Conservation (phyloP, 2,888 invertebrate species). For the Dryadula phaetusa region DNA sequence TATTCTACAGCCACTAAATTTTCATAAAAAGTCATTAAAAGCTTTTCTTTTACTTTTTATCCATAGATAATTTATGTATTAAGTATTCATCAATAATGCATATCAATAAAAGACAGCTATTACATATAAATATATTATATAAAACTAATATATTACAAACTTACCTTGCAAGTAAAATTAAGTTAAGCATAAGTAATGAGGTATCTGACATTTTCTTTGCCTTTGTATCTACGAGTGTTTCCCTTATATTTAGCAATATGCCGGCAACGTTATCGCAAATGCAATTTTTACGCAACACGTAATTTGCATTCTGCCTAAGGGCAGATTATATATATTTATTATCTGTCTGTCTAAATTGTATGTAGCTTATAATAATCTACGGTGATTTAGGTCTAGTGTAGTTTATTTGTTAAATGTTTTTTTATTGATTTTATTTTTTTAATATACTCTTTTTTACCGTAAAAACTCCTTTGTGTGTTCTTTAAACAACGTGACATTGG, state of each 20-base stretch:
- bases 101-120: not conserved
- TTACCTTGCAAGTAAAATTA: not conserved
- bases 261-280: conserved; percentile 7
- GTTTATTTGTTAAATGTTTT: too few relatives aligned
- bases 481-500: too few relatives aligned
- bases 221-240: conserved; percentile 2
- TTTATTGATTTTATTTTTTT: too few relatives aligned
- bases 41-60: too few relatives aligned
- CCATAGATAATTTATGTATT: too few relatives aligned
- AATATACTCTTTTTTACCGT: too few relatives aligned
- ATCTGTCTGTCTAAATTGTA: conserved; percentile 12
- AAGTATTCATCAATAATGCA: too few relatives aligned
- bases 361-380: not conserved
- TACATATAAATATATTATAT: not conserved
- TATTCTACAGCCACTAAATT: too few relatives aligned
- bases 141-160: not conserved
- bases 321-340: conserved; percentile 15
- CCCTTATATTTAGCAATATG: conserved; percentile 7
- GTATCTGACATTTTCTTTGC: conserved; percentile 30
- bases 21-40: too few relatives aligned
- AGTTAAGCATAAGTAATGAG: conserved; percentile 30
- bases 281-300: conserved; percentile 16
- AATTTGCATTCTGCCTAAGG: conserved; percentile 22
- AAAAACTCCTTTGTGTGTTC: too few relatives aligned
- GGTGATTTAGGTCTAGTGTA: too few relatives aligned